Evolutionary conservation across 2,113 vertebrate species (phyloP), one percentile per base, ranked within the genome.

Genomic region (Eurystomus gularis): DNA sequence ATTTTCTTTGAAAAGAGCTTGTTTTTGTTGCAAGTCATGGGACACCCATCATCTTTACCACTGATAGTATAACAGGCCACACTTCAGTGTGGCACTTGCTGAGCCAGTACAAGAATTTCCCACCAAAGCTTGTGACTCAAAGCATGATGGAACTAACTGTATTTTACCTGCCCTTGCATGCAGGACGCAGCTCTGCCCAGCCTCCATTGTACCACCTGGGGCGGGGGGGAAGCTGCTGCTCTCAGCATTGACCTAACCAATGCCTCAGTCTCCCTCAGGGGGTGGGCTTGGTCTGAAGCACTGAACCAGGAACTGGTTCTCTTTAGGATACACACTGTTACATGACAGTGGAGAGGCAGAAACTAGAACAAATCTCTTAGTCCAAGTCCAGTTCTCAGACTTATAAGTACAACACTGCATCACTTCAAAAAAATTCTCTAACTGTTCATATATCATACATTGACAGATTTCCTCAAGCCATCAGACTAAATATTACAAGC

Each of bases 191-290:
- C 77, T 28, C 17, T n/a, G 51, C 39, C 51, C 42, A 42, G 57
- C 21, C 6, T 6, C 58, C 11, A 5, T 18, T 2, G 0, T 18
- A 61, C 40, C 66, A 2, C 24, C 51, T 1, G 0, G 42, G 42
- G 42, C 42, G 42, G 42, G 8, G 12, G 40, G 33, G 16, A 29
- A 68, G 42, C 44, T 37, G 44, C 46, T 73, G 33, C 37, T 28
- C 17, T 66, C 12, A 18, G 48, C 66, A 17, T 1, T 24, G 40
- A 20, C 52, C 33, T 19, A n/a, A 28, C 31, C 13, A 13, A 4
- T 9, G 44, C 44, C 54, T 40, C 61, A 7, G 23, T 29, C 39
- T n/a, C 31, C n/a, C 75, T 37, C 7, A 68, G 39, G 49, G 24
- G 37, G 35, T 62, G 40, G 40, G 17, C 5, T 61, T n/a, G 9